Percentiles rank a stretch among this genome's conserved stretches.
phyloP scores from a whole-genome alignment of 2,113 vertebrate genomes.

The Sakesphorus luctuosus region DNA sequence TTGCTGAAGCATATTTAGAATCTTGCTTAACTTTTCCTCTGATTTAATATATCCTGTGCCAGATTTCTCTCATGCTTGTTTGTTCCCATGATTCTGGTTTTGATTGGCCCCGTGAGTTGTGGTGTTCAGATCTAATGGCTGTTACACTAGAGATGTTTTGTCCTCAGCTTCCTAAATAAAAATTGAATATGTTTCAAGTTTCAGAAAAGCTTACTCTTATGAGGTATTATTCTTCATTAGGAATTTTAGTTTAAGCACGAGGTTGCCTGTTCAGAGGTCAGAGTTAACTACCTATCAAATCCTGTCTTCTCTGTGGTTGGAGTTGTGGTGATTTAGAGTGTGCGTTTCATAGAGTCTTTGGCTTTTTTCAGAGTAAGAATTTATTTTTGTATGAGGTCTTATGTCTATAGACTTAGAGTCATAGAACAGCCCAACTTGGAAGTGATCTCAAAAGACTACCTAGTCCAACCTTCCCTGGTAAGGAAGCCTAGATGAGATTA shows the following conservation, averaged over 20 bases:
- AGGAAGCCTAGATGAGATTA: background rate
- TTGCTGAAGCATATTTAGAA: background rate
- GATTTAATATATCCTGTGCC: background rate
- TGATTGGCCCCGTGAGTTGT: background rate
- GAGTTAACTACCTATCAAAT: background rate
- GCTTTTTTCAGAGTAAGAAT: background rate
- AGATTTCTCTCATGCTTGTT: background rate
- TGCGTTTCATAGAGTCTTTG: background rate
- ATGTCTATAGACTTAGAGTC: background rate
- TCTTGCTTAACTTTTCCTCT: background rate
- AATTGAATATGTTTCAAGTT: background rate
- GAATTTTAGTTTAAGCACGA: background rate
- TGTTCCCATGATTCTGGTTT: background rate
- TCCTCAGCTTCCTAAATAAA: background rate
- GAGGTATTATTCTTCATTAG: no score
- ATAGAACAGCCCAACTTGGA: background rate
- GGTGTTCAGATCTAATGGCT: background rate
- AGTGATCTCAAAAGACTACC: background rate
- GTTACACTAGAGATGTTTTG: background rate
- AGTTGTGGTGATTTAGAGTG: background rate
- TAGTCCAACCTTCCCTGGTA: background rate
- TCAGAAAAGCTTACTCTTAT: background rate
- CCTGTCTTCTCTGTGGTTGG: background rate
- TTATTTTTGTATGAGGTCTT: background rate
- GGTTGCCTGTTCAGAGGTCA: background rate